Percentiles rank a stretch among this genome's conserved stretches.
Evolutionary conservation across 2,888 invertebrate genomes (phyloP).

Genomic region (Phalera bucephala): DNA sequence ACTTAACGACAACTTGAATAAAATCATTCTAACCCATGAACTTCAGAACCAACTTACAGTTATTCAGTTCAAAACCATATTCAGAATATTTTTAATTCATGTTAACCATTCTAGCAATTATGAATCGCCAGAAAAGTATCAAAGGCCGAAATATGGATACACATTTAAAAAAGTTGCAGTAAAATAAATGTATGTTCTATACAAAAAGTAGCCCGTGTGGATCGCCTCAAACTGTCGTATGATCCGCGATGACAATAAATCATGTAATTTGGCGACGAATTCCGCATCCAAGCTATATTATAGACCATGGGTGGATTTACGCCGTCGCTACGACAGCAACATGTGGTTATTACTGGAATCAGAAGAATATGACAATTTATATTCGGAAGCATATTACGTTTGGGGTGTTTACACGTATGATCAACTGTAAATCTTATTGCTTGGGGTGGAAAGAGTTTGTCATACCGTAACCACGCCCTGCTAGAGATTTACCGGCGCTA

Average conservation of each 20-base stretch:
- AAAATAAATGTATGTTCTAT: conserved; percentile 1
- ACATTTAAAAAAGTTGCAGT: too few relatives aligned
- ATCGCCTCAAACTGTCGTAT: conserved; percentile 32
- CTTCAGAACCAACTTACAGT: too few relatives aligned
- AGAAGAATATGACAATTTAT: conserved; percentile 69
- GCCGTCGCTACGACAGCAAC: conserved; percentile 63
- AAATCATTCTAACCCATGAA: too few relatives aligned
- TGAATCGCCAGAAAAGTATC: too few relatives aligned
- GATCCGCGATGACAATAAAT: conserved; percentile 76
- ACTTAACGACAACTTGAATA: too few relatives aligned
- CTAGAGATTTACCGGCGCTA: too few relatives aligned
- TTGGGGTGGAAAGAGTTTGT: conserved; percentile 44
- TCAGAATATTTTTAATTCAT: too few relatives aligned
- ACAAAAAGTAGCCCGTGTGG: conserved; percentile 30
- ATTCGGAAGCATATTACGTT: conserved; percentile 56
- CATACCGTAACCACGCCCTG: too few relatives aligned
- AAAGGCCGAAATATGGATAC: too few relatives aligned
- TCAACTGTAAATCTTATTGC: conserved; percentile 46
- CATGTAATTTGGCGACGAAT: conserved; percentile 76
- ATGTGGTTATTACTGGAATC: conserved; percentile 67
- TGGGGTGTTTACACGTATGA: conserved; percentile 53
- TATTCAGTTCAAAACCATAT: too few relatives aligned
- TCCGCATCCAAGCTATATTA: conserved; percentile 47
- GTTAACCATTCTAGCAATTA: too few relatives aligned
- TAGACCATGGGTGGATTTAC: conserved; percentile 58